Evolutionary conservation across 92 coral and sea anemone genomes (phyloP).

Genomic region (Palythoa heliodiscus): DNA sequence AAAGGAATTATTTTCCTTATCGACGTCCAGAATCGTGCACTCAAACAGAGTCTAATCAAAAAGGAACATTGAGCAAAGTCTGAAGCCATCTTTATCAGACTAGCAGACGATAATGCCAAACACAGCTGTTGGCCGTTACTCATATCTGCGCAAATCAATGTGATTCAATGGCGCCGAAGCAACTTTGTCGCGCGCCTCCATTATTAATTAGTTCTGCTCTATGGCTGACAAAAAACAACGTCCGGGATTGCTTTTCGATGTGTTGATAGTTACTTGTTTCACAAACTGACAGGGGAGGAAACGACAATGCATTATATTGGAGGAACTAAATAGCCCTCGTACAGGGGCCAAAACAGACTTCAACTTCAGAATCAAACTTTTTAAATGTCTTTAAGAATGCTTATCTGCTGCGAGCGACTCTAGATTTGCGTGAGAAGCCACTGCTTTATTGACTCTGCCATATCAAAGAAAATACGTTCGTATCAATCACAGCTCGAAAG

Average conservation of each 20-base stretch:
- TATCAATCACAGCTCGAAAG: neutral
- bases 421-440: neutral
- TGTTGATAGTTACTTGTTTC: conserved; percentile 3
- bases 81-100: neutral
- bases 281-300: conserved; percentile 1
- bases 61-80: neutral
- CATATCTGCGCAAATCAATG: conserved; percentile 12
- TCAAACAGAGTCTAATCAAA: conserved; percentile 18
- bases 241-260: neutral
- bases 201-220: neutral
- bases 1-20: conserved; percentile 6
- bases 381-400: neutral
- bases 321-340: neutral
- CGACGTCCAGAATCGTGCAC: conserved; percentile 25
- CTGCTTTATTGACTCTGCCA: neutral
- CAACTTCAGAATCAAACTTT: neutral
- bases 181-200: neutral
- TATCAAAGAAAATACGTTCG: neutral
- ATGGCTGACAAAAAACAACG: neutral
- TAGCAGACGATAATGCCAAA: conserved; percentile 1
- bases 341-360: neutral
- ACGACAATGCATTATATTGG: neutral
- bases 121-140: conserved; percentile 21
- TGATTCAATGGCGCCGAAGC: conserved; percentile 21
- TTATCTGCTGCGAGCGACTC: neutral